These are phyloP conservation scores for Pyrocephalus nanus DNA, from an alignment of 2,797 vertebrate genomes.

Conservation along the genomic window DNA sequence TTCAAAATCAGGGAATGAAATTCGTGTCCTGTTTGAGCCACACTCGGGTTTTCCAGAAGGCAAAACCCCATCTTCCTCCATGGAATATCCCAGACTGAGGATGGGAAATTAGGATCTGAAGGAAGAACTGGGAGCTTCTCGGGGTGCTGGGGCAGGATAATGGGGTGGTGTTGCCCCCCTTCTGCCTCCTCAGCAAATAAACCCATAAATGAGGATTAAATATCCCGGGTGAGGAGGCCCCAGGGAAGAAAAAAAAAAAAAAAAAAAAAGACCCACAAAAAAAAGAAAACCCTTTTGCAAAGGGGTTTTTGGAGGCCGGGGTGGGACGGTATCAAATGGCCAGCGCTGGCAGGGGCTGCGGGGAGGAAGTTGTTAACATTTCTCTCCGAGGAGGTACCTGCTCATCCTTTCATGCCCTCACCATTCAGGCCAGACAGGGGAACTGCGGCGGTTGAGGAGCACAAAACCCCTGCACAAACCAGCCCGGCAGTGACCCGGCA, in stretches of 20 bases:
- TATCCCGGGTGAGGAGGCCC: background rate
- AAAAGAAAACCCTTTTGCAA: background rate
- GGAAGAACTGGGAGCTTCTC: background rate
- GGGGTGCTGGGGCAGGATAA: background rate
- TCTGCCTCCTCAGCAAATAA: background rate
- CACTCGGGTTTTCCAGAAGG: background rate
- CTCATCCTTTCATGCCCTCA: background rate
- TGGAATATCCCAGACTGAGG: background rate
- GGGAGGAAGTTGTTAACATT: conserved; percentile 3
- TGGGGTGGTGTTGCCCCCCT: background rate
- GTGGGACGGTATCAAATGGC: background rate
- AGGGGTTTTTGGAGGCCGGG: background rate
- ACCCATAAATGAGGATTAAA: background rate
- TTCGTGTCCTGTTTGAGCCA: accelerated
- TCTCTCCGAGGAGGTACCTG: background rate
- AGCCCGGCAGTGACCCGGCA: background rate
- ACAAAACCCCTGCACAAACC: background rate
- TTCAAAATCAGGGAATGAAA: background rate
- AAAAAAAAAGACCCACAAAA: too few species aligned
- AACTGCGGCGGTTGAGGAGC: background rate
- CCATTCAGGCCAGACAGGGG: background rate
- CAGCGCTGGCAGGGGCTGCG: background rate
- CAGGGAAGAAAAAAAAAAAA: too few species aligned
- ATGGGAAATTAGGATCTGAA: background rate
- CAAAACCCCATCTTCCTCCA: background rate